Evolutionary conservation across 2,113 vertebrate genomes (phyloP), one percentile per base, ranked within the genome.

Genomic region (Stegastes partitus): DNA sequence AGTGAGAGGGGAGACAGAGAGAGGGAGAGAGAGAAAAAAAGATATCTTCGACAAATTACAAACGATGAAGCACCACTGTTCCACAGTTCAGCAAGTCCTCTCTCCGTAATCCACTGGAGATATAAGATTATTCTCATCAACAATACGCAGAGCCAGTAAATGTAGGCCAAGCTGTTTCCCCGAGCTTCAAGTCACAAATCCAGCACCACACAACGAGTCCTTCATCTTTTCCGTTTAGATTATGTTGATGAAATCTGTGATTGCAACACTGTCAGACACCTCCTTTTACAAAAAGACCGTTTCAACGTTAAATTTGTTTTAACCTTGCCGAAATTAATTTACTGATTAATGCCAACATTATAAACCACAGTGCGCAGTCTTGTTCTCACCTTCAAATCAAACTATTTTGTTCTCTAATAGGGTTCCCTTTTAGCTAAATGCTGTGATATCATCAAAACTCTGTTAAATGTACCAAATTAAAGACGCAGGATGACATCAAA

Each of bases 121-220:
- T 84, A 75, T 42, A 55, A 82, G 87, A 89, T 90, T 90, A 84
- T 87, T 81, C 89, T 74, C 74, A 79, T 77, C 87, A 86, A 90
- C 86, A 81, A 79, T 86, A 77, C 72, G 45, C 31, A 63, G 37
- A 66, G 63, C 11, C 34, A 53, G 62, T 47, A 75, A 87, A 92
- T 85, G 82, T 91, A 90, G 90, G 89, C 71, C 87, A 83, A 74
- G 74, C 68, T 68, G 59, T 34, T 81, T 87, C 76, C 79, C 61
- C 61, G 58, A 79, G 73, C 82, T 75, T 81, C 77, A 68, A 67
- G 23, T 73, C 54, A 71, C 22, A 51, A 68, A 82, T 80, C 69
- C 65, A 66, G 49, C 57, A 63, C 42, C 8, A 55, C n/a, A 51
- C 21, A 31, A 66, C 45, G 14, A 15, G 9, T 19, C 11, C 53